These are phyloP conservation scores for Sanderia malayensis DNA, from an alignment of 30 jellyfish, hydroid and myxozoan genomes.

Conservation along the genomic window DNA sequence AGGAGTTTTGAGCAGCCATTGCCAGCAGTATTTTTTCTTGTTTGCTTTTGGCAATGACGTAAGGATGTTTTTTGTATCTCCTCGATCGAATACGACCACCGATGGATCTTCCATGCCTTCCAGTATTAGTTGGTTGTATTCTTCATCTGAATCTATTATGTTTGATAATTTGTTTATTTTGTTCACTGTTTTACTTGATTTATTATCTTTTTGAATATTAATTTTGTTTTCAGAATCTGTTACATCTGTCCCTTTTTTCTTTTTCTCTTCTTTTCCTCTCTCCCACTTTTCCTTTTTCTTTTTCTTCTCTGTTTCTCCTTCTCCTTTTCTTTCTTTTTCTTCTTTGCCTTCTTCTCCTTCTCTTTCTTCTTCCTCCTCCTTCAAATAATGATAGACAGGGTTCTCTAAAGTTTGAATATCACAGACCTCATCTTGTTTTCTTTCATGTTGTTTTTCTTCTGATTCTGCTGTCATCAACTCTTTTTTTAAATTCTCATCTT, in stretches of 20 bases:
- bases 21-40: conserved; percentile 37
- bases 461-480: too few species aligned
- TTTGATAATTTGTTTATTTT: neutral
- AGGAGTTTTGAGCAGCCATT: conserved; percentile 33
- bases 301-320: neutral
- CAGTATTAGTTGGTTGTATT: neutral
- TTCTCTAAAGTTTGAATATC: too few species aligned
- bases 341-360: neutral
- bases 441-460: too few species aligned
- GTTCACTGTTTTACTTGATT: too few species aligned
- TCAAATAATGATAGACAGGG: too few species aligned
- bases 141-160: neutral
- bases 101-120: conserved; percentile 4
- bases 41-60: conserved; percentile 39
- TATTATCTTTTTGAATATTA: neutral
- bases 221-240: conserved; percentile 23
- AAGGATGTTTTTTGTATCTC: conserved; percentile 3
- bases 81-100: neutral
- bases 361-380: neutral
- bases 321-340: conserved; percentile 13
- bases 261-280: neutral
- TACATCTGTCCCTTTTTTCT: neutral
- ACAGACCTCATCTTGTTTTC: too few species aligned
- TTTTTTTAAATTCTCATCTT: too few species aligned
- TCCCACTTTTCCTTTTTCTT: conserved; percentile 7